Evolutionary conservation across 1,140 invertebrate species (phyloP), one percentile per base, ranked within the genome.

Genomic region (Dinothrombium tinctorium): DNA sequence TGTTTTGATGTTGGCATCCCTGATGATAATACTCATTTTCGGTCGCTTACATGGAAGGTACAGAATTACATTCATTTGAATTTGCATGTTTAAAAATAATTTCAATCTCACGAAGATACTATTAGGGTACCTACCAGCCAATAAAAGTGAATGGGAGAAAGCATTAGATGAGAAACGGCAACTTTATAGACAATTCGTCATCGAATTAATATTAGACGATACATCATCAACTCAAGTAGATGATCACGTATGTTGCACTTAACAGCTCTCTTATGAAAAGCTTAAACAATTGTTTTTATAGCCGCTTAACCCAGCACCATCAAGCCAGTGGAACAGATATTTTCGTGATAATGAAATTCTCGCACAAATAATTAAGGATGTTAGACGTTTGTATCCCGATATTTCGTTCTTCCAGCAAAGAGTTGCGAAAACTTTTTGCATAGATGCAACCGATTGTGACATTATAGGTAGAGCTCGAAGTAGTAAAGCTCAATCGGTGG

Each of bases 261-360:
- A 5, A 3, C 4, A 14, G 12, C 17, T 47, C 12, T 28, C 11
- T 42, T 19, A 29, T n/a, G 32, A 24, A 21, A 2, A 40, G 12
- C 4, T n/a, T 22, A 40, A 37, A 25, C 23, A 32, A 11, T 22
- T 15, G 7, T 32, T 35, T 38, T 26, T 35, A 31, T 19, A 50
- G 48, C 48, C 48, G 3, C 57, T 95, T n/a, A 92, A 80, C 60
- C 72, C 77, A 17, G 84, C 81, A 54, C 87, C 87, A 2, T 75
- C 83, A 45, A 89, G 84, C 52, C 74, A 82, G 41, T 96, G 89
- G 89, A 74, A 78, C 45, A 73, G 71, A 0, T 86, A 73, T 57
- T 96, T 95, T 56, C 86, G 82, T 59, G 87, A 96, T 55, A 95
- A 95, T 60, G 86, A 96, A 63, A 80, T 87, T 46, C 57, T 96